A percentile compares a stretch with the other conserved stretches of the same genome.
phyloP scores from a whole-genome alignment of 2,113 vertebrate species.

The Neolamprologus sp. region DNA sequence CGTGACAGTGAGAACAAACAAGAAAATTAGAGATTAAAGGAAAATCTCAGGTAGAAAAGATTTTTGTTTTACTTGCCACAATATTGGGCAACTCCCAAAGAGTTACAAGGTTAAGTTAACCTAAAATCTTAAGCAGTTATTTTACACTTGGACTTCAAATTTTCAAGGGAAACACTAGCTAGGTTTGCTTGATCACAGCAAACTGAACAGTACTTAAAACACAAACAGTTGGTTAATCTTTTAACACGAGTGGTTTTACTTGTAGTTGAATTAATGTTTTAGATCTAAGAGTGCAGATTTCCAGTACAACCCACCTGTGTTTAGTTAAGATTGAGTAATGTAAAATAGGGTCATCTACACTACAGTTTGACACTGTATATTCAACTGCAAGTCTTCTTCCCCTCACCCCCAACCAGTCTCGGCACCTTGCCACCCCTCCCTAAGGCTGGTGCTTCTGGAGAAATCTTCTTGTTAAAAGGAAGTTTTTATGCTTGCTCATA shows the following conservation, averaged over 20 bases:
- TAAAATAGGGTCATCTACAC: accelerated
- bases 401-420: accelerated
- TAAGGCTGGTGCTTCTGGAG: not conserved
- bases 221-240: accelerated
- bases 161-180: not conserved
- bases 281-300: not conserved
- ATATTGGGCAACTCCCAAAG: not conserved
- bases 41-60: not conserved
- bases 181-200: not conserved
- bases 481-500: not conserved
- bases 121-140: not conserved
- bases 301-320: not conserved
- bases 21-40: not conserved
- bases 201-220: not conserved
- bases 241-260: not conserved
- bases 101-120: not conserved
- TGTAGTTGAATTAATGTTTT: not conserved
- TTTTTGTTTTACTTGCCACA: not conserved
- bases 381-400: not conserved
- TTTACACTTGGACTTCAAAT: not conserved
- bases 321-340: not conserved
- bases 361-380: not conserved
- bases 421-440: not conserved
- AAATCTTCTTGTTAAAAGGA: not conserved
- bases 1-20: not conserved